Evolutionary conservation across 2,797 vertebrate genomes (phyloP), one percentile per base, ranked within the genome.

Genomic region (Chrysocyon brachyurus): DNA sequence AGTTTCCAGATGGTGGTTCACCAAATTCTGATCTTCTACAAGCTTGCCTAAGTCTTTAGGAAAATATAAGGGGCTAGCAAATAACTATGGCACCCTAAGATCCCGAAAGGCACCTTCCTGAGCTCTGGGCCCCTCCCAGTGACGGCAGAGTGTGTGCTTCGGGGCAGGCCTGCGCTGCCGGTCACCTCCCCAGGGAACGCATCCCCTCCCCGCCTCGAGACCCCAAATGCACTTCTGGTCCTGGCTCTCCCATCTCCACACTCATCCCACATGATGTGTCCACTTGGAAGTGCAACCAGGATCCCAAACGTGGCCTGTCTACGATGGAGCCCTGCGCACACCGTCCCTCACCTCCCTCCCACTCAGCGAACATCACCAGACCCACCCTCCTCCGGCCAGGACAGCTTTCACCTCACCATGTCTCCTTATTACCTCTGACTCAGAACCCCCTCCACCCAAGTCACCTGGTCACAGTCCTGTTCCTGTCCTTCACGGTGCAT

Each of bases 231-330:
- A 52, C 1, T 66, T 49, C 14, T 2, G 36, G 63, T 46, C 36
- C 6, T 15, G 5, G 33, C 12, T 52, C 1, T 26, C 3, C 4
- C 56, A 3, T 2, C 6, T 19, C 14, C 36, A 33, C 56, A 19
- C 6, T 7, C 64, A 16, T 22, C 40, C 73, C 2, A 10, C n/a
- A 6, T 1, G 16, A 49, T 0, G 0, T 2, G 21, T 24, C 22
- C 40, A 61, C 54, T 0, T 4, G 77, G 54, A 24, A 0, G 46
- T 68, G 33, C 57, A 12, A 31, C 3, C 0, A 0, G 79, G 4
- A 21, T 15, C 64, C 49, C 31, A 11, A 21, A 61, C 5, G 1
- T 0, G 0, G 11, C 2, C 0, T 3, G 56, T 28, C 56, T n/a
- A 54, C 0, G 6, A 3, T 1, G 31, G 15, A 21, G 46, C 6